Base-by-base conservation (phyloP, 2,113 vertebrate genomes). In the Pungitius pungitius region DNA sequence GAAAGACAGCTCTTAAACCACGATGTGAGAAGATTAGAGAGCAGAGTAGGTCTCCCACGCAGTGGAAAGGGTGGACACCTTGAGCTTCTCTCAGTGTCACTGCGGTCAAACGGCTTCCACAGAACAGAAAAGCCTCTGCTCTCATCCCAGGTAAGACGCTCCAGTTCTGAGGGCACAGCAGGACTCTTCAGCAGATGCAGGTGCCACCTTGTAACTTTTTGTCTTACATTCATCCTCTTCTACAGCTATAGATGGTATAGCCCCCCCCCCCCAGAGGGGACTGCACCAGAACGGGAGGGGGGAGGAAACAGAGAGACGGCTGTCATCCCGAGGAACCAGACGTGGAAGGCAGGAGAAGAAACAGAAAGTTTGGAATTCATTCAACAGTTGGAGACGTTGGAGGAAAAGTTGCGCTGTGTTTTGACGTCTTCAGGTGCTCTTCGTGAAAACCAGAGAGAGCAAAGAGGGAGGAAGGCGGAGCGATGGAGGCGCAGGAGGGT, bases 221-320 rank as follows among this genome's bases (percentile, higher is more conserved):
- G 13, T 30, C 67, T 69, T 4, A 17, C 37, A 26, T 54, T 54
- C 52, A 27, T 18, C 12, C 37, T 64, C 18, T 5, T 22, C 20
- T 58, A 14, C 57, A 37, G 57, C 63, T n/a, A n/a, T n/a, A n/a
- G n/a, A n/a, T n/a, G n/a, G n/a, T n/a, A n/a, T n/a, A n/a, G n/a
- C n/a, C n/a, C n/a, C n/a, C n/a, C n/a, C n/a, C n/a, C 39, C 14
- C 33, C 13, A 3, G 18, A 3, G 15, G 52, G 37, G 13, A 65
- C 3, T 52, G 22, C 57, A 56, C 18, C 13, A 52, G 6, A 45
- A 67, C 26, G 37, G n/a, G 27, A 51, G 24, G 30, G 22, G 56
- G 22, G 42, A 52, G 24, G 15, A 64, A 74, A 74, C 26, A 52
- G 61, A n/a, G 51, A 51, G 66, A 55, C 72, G 76, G 54, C 64